These are phyloP conservation scores for Etia nguti DNA, from an alignment of 2,113 vertebrate species.

Conservation along the genomic window DNA sequence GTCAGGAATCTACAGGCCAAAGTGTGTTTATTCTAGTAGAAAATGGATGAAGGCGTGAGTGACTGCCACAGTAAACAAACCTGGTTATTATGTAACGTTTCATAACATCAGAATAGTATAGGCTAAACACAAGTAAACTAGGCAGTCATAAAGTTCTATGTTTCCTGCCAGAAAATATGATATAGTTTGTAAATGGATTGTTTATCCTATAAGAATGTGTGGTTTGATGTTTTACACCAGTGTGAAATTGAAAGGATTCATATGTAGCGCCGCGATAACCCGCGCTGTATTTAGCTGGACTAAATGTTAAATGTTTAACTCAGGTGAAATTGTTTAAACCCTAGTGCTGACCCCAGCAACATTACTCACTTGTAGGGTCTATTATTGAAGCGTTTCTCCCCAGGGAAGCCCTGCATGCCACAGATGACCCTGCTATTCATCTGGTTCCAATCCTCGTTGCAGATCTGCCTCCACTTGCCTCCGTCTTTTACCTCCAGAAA, in stretches of 20 bases:
- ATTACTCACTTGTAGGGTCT: conserved; percentile 89
- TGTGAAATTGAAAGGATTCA: not conserved
- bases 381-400: conserved; percentile 82
- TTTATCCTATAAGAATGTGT: not conserved
- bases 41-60: not conserved
- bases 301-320: not conserved
- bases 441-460: conserved; percentile 80
- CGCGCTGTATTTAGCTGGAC: not conserved
- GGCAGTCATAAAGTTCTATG: not conserved
- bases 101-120: not conserved
- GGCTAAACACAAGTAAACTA: not conserved
- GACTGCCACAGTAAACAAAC: conserved; percentile 25
- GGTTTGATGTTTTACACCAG: not conserved
- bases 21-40: conserved; percentile 33
- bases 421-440: conserved; percentile 87
- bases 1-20: conserved; percentile 25
- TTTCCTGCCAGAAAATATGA: not conserved
- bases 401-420: conserved; percentile 93
- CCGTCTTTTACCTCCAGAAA: conserved; percentile 90
- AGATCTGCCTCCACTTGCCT: conserved; percentile 91
- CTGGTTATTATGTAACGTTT: conserved; percentile 27
- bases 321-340: not conserved
- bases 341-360: not conserved
- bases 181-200: not conserved
- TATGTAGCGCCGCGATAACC: not conserved